Evolutionary conservation across 2,797 vertebrate genomes (phyloP).

Genomic region (Argyrosomus regius): DNA sequence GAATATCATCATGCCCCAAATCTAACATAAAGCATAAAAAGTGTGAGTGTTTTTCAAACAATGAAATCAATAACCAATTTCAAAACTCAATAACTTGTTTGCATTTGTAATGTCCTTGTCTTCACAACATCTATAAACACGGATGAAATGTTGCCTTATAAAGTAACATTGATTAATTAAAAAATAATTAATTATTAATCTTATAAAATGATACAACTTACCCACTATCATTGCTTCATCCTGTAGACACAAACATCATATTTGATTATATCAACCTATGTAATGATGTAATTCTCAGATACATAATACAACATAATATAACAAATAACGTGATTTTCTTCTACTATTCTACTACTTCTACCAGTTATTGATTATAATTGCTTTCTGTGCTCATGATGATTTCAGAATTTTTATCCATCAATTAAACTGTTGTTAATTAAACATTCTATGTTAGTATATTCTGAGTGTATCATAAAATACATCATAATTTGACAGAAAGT

Average conservation of each 20-base stretch:
- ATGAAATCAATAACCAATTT: not conserved
- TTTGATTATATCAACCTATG: not conserved
- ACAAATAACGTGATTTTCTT: not conserved
- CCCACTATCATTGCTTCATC: not conserved
- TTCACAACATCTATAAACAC: slow-evolving; percentile 41
- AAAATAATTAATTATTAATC: accelerated
- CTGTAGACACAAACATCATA: slow-evolving; percentile 23
- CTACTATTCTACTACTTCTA: no score
- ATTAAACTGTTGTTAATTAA: not conserved
- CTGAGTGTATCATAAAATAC: not conserved
- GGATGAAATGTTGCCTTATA: not conserved
- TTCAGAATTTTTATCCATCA: not conserved
- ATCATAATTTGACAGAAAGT: not conserved
- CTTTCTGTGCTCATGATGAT: not conserved
- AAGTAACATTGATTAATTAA: not conserved
- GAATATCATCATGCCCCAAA: slow-evolving; percentile 53
- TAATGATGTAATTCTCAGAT: not conserved
- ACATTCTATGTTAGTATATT: not conserved
- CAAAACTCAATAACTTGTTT: slow-evolving; percentile 42
- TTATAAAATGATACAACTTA: slow-evolving; percentile 17
- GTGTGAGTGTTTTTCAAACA: not conserved
- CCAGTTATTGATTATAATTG: no score
- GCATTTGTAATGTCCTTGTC: slow-evolving; percentile 9
- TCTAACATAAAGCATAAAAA: slow-evolving; percentile 1
- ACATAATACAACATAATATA: not conserved